These are phyloP conservation scores for Hyaena hyaena DNA, from an alignment of 2,113 vertebrate genomes.

Conservation along the genomic window DNA sequence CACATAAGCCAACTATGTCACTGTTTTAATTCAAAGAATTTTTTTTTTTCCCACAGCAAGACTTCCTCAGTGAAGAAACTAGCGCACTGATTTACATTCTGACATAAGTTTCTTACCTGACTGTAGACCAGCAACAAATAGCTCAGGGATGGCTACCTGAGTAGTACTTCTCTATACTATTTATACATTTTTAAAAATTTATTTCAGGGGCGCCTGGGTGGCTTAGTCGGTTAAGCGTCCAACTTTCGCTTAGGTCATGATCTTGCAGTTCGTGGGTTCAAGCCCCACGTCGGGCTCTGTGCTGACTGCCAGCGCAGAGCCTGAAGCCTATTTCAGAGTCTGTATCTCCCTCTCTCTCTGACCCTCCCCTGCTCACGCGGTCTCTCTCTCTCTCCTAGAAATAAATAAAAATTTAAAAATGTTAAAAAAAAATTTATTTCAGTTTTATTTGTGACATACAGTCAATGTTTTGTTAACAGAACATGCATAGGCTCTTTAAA, in stretches of 20 bases:
- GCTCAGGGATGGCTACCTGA: background rate
- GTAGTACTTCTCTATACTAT: background rate
- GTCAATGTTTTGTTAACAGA: conserved; percentile 5
- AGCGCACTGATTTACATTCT: background rate
- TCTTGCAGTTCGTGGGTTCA: no score
- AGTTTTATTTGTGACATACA: background rate
- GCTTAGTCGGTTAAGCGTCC: no score
- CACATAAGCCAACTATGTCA: background rate
- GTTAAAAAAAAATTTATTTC: background rate
- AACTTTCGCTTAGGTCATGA: no score
- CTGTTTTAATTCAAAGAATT: background rate
- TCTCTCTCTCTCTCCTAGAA: no score
- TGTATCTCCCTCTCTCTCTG: no score
- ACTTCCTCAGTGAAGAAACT: background rate
- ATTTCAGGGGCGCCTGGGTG: background rate
- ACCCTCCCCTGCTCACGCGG: no score
- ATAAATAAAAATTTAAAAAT: no score
- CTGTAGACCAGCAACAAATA: background rate
- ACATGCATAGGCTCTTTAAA: background rate
- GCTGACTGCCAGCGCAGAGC: no score
- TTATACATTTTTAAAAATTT: background rate
- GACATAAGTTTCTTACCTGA: background rate
- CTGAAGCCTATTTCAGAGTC: no score
- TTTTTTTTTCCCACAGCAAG: background rate
- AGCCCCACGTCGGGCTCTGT: no score